Percentiles rank a stretch among this genome's conserved stretches.
These are phyloP conservation scores for Lampris incognitus DNA, from an alignment of 2,113 vertebrate species.

Conservation along the genomic window DNA sequence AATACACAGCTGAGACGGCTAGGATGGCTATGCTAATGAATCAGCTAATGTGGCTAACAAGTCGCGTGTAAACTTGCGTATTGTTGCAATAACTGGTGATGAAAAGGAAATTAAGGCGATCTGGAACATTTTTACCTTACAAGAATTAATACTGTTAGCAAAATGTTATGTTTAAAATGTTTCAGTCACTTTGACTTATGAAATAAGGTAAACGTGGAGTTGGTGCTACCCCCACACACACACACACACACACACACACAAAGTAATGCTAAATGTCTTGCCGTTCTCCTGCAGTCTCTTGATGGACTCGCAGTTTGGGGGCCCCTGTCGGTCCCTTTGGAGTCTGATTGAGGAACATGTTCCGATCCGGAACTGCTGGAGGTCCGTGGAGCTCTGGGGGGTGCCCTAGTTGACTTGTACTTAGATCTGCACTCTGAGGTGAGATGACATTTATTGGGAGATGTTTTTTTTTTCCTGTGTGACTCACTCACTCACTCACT, in stretches of 20 bases:
- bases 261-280: conserved; percentile 14
- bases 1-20: too few relatives aligned
- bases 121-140: not conserved
- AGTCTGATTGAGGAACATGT: conserved; percentile 81
- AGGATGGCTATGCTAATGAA: too few relatives aligned
- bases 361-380: conserved; percentile 78
- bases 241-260: not conserved
- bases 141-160: not conserved
- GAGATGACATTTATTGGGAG: conserved; percentile 27
- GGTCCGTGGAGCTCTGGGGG: conserved; percentile 81
- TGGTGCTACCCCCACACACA: not conserved
- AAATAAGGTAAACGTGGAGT: not conserved
- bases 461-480: not conserved
- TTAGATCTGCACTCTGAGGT: conserved; percentile 86
- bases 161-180: too few relatives aligned
- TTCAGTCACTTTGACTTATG: not conserved
- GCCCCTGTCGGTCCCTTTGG: conserved; percentile 80
- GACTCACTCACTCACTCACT: not conserved
- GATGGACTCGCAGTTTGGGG: conserved; percentile 58
- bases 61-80: too few relatives aligned
- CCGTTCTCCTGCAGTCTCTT: conserved; percentile 50
- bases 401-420: conserved; percentile 82
- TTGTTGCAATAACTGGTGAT: not conserved
- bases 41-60: too few relatives aligned
- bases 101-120: too few relatives aligned